Conservation (phyloP, 23 tunicate species). For the Ciona savignyi region DNA sequence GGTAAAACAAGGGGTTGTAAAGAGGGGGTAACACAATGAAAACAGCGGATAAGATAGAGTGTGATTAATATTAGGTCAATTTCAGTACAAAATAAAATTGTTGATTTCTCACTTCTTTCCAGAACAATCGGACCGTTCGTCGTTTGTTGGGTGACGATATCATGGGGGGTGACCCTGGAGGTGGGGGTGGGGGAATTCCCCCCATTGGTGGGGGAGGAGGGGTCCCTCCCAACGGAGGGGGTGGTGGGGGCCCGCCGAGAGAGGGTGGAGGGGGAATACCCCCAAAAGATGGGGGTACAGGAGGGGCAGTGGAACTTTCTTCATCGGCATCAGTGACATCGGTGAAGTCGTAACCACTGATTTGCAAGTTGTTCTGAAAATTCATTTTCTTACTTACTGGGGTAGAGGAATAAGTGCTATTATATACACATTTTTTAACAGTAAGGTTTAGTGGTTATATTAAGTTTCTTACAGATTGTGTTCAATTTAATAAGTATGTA, state of each 20-base stretch:
- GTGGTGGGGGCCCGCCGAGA: constrained; percentile 30
- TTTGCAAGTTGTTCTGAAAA: constrained; percentile 43
- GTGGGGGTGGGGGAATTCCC: constrained; percentile 49
- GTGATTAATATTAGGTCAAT: too few relatives aligned
- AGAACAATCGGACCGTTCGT: constrained; percentile 86
- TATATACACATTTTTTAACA: too few relatives aligned
- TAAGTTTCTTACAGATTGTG: too few relatives aligned
- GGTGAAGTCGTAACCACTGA: constrained; percentile 85
- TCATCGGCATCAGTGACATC: constrained; percentile 63
- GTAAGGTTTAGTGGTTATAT: too few relatives aligned
- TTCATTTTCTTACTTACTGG: too few relatives aligned
- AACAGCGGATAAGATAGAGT: too few relatives aligned
- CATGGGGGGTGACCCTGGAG: constrained; percentile 25
- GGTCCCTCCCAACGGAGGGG: constrained; percentile 30
- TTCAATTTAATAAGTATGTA: too few relatives aligned
- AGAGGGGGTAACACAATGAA: too few relatives aligned
- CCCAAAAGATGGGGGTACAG: constrained; percentile 25
- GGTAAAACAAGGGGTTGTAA: too few relatives aligned
- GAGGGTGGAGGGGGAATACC: constrained; percentile 52
- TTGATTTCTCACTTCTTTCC: constrained; percentile 85
- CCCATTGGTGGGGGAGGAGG: constrained; percentile 63
- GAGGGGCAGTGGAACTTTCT: constrained; percentile 56
- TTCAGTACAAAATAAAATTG: too few relatives aligned
- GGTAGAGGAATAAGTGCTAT: too few relatives aligned
- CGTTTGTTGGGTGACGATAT: constrained; percentile 13